Percentiles rank a stretch among this genome's conserved stretches.
Evolutionary conservation across 2,797 vertebrate species (phyloP).

Genomic region (Alcedo quadribrachys): DNA sequence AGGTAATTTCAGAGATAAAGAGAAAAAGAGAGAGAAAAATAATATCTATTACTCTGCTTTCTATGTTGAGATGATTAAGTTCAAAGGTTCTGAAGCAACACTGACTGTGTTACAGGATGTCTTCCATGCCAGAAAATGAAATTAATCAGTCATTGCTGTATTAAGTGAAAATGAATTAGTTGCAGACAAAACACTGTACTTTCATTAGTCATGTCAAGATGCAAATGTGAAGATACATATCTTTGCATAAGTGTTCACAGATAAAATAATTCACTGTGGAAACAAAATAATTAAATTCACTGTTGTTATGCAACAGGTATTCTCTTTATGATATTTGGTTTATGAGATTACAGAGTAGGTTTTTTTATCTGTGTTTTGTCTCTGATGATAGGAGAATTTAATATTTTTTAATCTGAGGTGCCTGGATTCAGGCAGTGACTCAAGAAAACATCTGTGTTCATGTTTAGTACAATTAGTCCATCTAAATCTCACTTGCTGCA

Average conservation of each 20-base stretch:
- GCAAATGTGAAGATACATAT: slow-evolving; percentile 8
- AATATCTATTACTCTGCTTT: not conserved
- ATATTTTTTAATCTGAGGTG: not conserved
- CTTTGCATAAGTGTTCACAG: slow-evolving; percentile 9
- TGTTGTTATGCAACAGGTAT: slow-evolving; percentile 12
- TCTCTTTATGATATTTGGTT: slow-evolving; percentile 21
- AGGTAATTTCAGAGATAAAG: slow-evolving; percentile 26
- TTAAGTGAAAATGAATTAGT: slow-evolving; percentile 48
- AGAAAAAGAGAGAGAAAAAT: not conserved
- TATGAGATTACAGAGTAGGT: not conserved
- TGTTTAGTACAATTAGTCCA: not conserved
- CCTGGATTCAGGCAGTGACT: not conserved
- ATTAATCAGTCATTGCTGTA: not conserved
- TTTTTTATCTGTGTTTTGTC: slow-evolving; percentile 24
- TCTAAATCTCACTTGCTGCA: not conserved
- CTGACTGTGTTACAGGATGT: not conserved
- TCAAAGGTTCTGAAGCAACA: slow-evolving; percentile 31
- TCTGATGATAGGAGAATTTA: not conserved
- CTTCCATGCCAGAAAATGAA: slow-evolving; percentile 45
- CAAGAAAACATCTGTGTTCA: slow-evolving; percentile 27
- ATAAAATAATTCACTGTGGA: slow-evolving; percentile 49
- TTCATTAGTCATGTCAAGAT: slow-evolving; percentile 58
- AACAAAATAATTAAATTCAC: slow-evolving; percentile 47
- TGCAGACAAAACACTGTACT: slow-evolving; percentile 1
- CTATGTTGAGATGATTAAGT: slow-evolving; percentile 40